Evolutionary conservation across 2,888 invertebrate species (phyloP), one percentile per base, ranked within the genome.

Genomic region (Microplitis deprimator): DNA sequence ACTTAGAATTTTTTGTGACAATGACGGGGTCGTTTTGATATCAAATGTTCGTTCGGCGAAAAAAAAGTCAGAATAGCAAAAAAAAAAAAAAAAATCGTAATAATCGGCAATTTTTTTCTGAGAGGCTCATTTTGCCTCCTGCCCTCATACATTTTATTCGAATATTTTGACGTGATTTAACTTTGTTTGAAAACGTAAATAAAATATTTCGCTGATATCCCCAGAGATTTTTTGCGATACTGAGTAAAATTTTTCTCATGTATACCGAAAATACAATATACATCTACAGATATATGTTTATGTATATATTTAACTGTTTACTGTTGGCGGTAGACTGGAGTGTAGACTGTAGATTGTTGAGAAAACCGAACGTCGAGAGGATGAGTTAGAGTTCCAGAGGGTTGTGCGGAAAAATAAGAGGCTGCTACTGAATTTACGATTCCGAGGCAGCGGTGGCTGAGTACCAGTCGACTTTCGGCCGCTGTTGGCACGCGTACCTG

Each of bases 351-450:
- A 65, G 13, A 65, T 65, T 13, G 13, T 29, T 65, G 20, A 13
- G 38, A 38, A 29, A 65, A 38, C 29, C 38, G 8, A 29, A 65
- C 20, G 65, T 65, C 38, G 20, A 29, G 59, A 70, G 59, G n/a
- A 60, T 60, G 61, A 70, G 70, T 38, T 29, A 70, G 70, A 70
- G 70, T 59, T 60, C 38, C 60, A 60, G 60, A 29, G 70, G 70
- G 70, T 60, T 50, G 29, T 59, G 61, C n/a, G n/a, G 60, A 38
- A 70, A 60, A 70, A 70, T 70, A 60, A 50, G 60, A 61, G 59
- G 60, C 50, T 60, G 38, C 7, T 62, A 29, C 60, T 60, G 60
- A 70, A 70, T 70, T 70, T 70, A 70, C 70, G 70, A 70, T 70
- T 70, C 60, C 62, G 7, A 5, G 5, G 60, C 29, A 13, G 20